A percentile compares a stretch with the other conserved stretches of the same genome.
phyloP scores from a whole-genome alignment of 2,113 vertebrate species.

The Pterocles gutturalis region DNA sequence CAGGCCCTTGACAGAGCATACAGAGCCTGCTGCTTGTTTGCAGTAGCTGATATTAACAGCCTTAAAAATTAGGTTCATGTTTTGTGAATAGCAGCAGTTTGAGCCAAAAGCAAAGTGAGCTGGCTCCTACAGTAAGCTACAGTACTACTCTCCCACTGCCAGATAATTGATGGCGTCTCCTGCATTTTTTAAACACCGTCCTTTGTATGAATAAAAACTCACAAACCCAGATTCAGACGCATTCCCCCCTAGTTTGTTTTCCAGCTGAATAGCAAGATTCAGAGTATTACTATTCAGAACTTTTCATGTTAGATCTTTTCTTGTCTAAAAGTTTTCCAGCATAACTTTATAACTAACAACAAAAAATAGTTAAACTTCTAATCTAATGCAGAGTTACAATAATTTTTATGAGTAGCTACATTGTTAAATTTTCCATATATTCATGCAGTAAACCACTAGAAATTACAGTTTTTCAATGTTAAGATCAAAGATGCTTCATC shows the following conservation, averaged over 20 bases:
- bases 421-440: background rate
- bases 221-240: background rate
- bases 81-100: background rate
- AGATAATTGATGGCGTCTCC: background rate
- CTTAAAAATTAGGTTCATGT: background rate
- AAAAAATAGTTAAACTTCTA: background rate
- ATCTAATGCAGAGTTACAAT: background rate
- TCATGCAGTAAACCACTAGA: background rate
- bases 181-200: background rate
- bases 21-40: background rate
- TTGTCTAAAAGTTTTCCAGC: background rate
- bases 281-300: background rate
- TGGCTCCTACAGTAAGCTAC: background rate
- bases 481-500: background rate
- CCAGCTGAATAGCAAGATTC: background rate
- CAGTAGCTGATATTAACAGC: background rate
- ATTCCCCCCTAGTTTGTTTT: background rate
- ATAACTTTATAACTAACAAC: background rate
- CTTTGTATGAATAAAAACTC: background rate
- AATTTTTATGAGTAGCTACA: background rate
- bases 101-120: background rate
- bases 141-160: background rate
- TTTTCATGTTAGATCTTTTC: background rate
- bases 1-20: background rate
- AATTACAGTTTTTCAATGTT: background rate